Conservation (phyloP, 1,140 invertebrate species). For the Aphelinus certus region DNA sequence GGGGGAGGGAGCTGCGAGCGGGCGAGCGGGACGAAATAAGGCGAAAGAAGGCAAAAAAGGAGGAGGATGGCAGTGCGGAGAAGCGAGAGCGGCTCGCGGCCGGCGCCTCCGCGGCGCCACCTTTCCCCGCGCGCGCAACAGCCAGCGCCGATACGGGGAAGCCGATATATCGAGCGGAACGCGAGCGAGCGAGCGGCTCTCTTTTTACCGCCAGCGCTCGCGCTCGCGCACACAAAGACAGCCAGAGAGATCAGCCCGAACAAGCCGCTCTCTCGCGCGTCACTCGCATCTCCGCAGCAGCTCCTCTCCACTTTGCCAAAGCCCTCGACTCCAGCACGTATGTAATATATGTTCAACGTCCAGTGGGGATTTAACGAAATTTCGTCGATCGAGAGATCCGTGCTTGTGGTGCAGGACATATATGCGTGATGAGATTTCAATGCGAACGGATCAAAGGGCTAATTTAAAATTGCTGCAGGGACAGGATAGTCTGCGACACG, state of each 20-base stretch:
- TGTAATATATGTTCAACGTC: too few relatives aligned
- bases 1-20: not conserved
- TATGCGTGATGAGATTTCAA: too few relatives aligned
- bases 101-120: constrained; percentile 39
- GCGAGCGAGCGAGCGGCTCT: not conserved
- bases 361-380: too few relatives aligned
- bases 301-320: too few relatives aligned
- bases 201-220: not conserved
- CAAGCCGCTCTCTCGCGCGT: not conserved
- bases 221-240: not conserved
- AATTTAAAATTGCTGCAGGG: too few relatives aligned
- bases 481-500: too few relatives aligned
- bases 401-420: too few relatives aligned
- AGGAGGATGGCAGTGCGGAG: not conserved
- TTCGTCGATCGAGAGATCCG: too few relatives aligned
- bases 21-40: not conserved
- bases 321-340: too few relatives aligned
- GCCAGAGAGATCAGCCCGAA: constrained; percentile 9
- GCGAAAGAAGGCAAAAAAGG: not conserved
- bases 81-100: constrained; percentile 1
- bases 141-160: constrained; percentile 19
- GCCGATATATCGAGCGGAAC: constrained; percentile 39
- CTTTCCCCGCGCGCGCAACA: constrained; percentile 23
- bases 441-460: too few relatives aligned
- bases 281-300: too few relatives aligned